Evolutionary conservation across 2,113 vertebrate species (phyloP).

Genomic region (Pelobates fuscus): DNA sequence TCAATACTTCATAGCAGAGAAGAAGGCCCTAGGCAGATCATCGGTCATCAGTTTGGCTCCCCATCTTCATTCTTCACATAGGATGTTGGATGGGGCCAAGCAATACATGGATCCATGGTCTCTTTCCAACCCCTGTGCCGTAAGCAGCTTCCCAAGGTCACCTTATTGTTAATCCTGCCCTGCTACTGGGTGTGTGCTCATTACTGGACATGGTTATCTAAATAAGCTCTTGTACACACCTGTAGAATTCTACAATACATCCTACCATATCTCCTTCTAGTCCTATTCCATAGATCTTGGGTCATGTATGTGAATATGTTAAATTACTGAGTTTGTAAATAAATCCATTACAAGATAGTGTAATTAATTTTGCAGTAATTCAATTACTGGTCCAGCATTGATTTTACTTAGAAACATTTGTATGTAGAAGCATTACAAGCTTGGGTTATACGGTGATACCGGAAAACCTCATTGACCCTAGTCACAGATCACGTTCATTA

Average conservation of each 20-base stretch:
- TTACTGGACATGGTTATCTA: background rate
- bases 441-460: background rate
- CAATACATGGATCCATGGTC: background rate
- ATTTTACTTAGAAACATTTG: constrained; percentile 21
- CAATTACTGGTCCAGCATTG: constrained; percentile 34
- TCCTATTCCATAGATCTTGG: background rate
- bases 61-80: background rate
- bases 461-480: background rate
- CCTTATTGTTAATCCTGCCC: too few species aligned
- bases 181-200: too few species aligned
- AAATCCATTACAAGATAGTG: constrained; percentile 26
- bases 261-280: too few species aligned
- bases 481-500: constrained; percentile 19
- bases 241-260: background rate
- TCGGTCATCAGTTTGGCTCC: background rate
- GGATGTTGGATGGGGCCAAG: background rate
- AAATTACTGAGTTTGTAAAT: constrained; percentile 21
- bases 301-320: background rate
- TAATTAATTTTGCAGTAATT: constrained; percentile 40
- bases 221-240: background rate
- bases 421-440: constrained; percentile 36
- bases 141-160: too few species aligned
- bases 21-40: too few species aligned
- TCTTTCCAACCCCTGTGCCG: background rate
- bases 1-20: too few species aligned